Base-by-base conservation (phyloP, 2,888 invertebrate genomes). In the Matsumyia berberina region DNA sequence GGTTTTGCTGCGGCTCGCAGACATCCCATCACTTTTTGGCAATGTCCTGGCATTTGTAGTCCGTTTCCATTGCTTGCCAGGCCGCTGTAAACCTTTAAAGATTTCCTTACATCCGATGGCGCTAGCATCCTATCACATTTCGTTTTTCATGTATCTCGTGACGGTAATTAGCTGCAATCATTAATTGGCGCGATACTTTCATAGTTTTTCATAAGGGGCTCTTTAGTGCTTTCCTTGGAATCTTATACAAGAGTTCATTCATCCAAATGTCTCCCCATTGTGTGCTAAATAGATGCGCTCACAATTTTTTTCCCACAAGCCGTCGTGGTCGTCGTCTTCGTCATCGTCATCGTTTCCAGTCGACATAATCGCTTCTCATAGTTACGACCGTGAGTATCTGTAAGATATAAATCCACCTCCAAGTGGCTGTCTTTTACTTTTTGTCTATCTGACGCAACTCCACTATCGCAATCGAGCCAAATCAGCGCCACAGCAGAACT, bases 281-380 rank as follows among this genome's bases (percentile, higher is more conserved):
- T 89, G 88, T 89, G 89, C 87, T 89, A 90, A 89, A 87, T 88
- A 90, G 89, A 66, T 76, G 57, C 74, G 39, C 57, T 73, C 49
- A 57, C 53, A 55, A 86, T 70, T 79, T n/a, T n/a, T n/a, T 87
- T 87, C 87, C 81, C 87, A 87, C 87, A 24, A 24, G 24, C 24
- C 24, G 83, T 62, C 82, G n/a, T 69, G 60, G 42, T 24, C 73
- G 17, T 60, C 70, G 72, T 24, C 73, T 12, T 60, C 70, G 72
- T 24, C 1, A 24, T 62, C 82, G 15, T 69, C 64, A 37, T 31
- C 73, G 17, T 60, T 67, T 66, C 39, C 81, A 19, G 60, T 82
- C 66, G 77, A 83, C 78, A 78, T 79, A 83, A 83, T 83, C 73
- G 57, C 79, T 83, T 79, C 79, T 83, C 83, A 79, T 83, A 67